Evolutionary conservation across 2,113 vertebrate genomes (phyloP).

Genomic region (Promerops cafer): DNA sequence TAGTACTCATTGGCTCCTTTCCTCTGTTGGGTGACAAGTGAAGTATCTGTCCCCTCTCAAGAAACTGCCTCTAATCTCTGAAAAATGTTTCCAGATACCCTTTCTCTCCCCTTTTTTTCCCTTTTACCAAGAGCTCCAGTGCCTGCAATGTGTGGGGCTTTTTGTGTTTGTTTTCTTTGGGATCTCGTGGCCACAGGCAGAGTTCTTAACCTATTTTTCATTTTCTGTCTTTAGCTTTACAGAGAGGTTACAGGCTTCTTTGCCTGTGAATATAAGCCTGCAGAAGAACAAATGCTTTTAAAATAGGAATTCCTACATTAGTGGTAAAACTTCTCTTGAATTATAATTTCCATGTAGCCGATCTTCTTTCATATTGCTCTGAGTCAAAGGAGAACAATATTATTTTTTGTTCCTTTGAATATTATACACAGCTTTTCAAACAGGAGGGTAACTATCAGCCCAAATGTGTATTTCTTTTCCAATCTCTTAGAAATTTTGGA

Average conservation of each 20-base stretch:
- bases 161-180: constrained; percentile 39
- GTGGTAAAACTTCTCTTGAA: neutral
- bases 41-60: constrained; percentile 6
- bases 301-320: neutral
- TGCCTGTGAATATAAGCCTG: neutral
- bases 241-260: neutral
- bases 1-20: neutral
- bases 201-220: constrained; percentile 12
- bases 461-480: neutral
- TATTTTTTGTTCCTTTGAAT: neutral
- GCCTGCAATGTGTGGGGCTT: neutral
- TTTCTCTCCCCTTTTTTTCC: neutral
- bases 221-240: neutral
- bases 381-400: neutral
- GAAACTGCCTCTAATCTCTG: constrained; percentile 31
- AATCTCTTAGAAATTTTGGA: neutral
- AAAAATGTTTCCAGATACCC: constrained; percentile 25
- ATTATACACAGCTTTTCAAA: neutral
- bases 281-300: neutral
- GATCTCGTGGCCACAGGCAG: neutral
- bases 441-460: neutral
- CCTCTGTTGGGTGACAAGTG: neutral
- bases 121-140: neutral
- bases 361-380: neutral
- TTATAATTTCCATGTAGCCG: neutral